Conservation (phyloP, 2,797 vertebrate genomes). For the Staurois parvus region DNA sequence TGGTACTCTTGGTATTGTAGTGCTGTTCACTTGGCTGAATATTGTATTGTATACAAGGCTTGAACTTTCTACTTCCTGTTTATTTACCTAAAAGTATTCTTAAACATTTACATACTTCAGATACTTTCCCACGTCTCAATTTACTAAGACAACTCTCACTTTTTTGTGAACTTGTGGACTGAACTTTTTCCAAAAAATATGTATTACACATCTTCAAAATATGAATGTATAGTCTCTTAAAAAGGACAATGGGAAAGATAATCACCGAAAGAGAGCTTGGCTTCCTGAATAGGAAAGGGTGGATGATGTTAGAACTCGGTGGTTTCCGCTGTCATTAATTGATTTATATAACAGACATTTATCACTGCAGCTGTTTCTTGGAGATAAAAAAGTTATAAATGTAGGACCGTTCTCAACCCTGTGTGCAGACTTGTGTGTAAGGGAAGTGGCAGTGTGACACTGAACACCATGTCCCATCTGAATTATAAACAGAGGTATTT, state of each 20-base stretch:
- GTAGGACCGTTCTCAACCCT: neutral
- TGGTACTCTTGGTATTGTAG: no score
- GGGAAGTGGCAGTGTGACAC: constrained; percentile 5
- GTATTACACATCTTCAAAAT: neutral
- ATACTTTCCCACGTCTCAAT: no score
- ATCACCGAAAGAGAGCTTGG: constrained; percentile 31
- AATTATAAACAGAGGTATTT: constrained; percentile 36
- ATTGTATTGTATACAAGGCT: no score
- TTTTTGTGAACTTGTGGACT: neutral
- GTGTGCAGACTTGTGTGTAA: constrained; percentile 25
- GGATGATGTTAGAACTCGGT: constrained; percentile 39
- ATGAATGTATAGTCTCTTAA: neutral
- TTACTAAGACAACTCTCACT: neutral
- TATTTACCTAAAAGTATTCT: no score
- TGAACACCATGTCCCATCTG: constrained; percentile 37
- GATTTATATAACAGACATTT: constrained; percentile 36
- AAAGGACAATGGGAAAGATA: neutral
- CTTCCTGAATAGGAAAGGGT: constrained; percentile 54
- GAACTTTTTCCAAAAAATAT: neutral
- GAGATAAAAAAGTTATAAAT: constrained; percentile 55
- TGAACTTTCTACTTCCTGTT: no score
- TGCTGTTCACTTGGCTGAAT: no score
- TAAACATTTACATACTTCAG: no score
- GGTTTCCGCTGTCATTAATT: neutral
- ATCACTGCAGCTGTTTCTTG: constrained; percentile 59